Percentiles rank a stretch among this genome's conserved stretches.
phyloP scores from a whole-genome alignment of 1,140 invertebrate species.

The Euwallacea fornicatus region DNA sequence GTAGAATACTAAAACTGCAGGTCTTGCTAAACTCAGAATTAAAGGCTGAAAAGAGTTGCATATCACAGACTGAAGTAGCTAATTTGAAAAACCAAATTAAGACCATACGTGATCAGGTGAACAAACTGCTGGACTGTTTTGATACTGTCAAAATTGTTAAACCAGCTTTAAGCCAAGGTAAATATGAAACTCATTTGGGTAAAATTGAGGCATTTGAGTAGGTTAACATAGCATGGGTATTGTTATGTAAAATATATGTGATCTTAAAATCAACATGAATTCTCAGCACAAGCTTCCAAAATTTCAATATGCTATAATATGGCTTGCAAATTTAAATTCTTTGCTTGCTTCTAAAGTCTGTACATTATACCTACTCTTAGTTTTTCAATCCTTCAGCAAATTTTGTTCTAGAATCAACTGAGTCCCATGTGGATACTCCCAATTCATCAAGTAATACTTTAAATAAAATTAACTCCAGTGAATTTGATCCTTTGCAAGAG shows the following conservation, averaged over 20 bases:
- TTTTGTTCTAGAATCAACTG: slow-evolving; percentile 19
- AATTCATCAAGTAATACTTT: slow-evolving; percentile 34
- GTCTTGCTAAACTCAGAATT: slow-evolving; percentile 58
- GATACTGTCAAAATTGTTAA: slow-evolving; percentile 47
- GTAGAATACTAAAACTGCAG: slow-evolving; percentile 68
- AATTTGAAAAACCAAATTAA: slow-evolving; percentile 61
- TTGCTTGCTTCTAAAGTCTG: background rate
- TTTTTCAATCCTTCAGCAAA: background rate
- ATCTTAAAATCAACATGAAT: too few relatives aligned
- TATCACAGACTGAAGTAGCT: slow-evolving; percentile 52
- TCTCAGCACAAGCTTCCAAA: too few relatives aligned
- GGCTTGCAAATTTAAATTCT: too few relatives aligned
- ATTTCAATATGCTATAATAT: too few relatives aligned
- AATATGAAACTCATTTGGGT: too few relatives aligned
- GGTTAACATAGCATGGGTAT: too few relatives aligned
- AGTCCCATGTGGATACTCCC: slow-evolving; percentile 1
- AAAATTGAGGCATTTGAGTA: too few relatives aligned
- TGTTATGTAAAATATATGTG: too few relatives aligned
- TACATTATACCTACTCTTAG: background rate
- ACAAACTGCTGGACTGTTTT: slow-evolving; percentile 61
- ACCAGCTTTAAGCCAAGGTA: slow-evolving; percentile 24
- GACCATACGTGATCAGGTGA: slow-evolving; percentile 63
- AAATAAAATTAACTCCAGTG: slow-evolving; percentile 52
- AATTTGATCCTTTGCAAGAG: slow-evolving; percentile 54
- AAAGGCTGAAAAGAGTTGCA: slow-evolving; percentile 41